Conservation (phyloP, 2,797 vertebrate species). For the Heliangelus exortis region DNA sequence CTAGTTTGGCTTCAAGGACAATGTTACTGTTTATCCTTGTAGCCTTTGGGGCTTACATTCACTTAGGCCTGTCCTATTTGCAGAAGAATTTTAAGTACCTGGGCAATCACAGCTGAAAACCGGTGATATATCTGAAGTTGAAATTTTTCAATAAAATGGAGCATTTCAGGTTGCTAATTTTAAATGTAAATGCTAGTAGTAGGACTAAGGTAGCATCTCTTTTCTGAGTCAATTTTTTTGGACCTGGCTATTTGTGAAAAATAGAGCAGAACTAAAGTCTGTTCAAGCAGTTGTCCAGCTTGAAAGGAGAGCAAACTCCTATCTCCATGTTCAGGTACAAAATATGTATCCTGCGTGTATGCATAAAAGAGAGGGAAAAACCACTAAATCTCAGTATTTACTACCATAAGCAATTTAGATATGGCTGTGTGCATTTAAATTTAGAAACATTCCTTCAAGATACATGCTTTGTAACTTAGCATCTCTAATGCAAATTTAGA, state of each 20-base stretch:
- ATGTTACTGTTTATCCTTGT: neutral
- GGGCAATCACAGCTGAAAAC: neutral
- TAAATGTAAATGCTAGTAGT: neutral
- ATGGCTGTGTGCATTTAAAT: neutral
- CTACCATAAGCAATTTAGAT: neutral
- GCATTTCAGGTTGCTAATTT: neutral
- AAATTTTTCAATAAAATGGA: neutral
- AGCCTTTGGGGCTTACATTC: neutral
- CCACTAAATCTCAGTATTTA: neutral
- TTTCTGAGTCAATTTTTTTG: neutral
- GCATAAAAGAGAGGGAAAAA: neutral
- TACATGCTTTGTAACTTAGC: neutral
- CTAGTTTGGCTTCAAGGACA: neutral
- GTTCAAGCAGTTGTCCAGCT: neutral
- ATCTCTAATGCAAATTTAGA: neutral
- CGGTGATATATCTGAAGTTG: neutral
- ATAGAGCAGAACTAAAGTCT: neutral
- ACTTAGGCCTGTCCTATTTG: neutral
- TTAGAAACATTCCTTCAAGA: neutral
- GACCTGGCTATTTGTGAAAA: neutral
- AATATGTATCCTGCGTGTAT: rapidly evolving
- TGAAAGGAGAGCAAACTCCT: neutral
- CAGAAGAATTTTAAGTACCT: neutral
- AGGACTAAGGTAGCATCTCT: neutral
- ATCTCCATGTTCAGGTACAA: neutral